Conservation (phyloP, 2,888 invertebrate genomes). For the Drosophila dives region DNA sequence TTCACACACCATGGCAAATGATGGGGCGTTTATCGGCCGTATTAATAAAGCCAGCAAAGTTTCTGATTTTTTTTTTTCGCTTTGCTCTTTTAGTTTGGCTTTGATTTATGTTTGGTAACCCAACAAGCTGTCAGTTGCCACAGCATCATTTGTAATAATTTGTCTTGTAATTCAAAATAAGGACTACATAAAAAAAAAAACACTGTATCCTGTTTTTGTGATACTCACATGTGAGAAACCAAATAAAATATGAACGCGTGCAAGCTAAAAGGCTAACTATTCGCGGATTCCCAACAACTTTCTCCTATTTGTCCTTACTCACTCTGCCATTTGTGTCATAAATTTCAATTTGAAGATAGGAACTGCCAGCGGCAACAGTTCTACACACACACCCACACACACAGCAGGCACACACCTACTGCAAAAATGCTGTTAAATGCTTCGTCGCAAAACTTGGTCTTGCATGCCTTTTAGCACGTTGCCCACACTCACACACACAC, state of each 20-base stretch:
- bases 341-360: constrained; percentile 66
- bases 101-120: constrained; percentile 67
- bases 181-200: constrained; percentile 30
- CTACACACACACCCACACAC: constrained; percentile 9
- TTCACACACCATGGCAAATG: constrained; percentile 52
- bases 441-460: constrained; percentile 49
- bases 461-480: constrained; percentile 63
- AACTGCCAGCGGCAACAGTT: constrained; percentile 30
- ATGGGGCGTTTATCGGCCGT: constrained; percentile 67
- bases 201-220: constrained; percentile 32
- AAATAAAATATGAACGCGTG: constrained; percentile 5
- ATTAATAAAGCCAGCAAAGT: constrained; percentile 52
- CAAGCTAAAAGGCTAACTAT: constrained; percentile 25
- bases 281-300: background rate
- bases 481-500: constrained; percentile 30
- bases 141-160: constrained; percentile 78
- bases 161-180: constrained; percentile 59
- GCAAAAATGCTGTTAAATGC: constrained; percentile 50
- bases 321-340: constrained; percentile 49
- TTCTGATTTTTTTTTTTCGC: constrained; percentile 12
- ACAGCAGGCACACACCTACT: constrained; percentile 11
- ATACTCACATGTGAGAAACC: constrained; percentile 9
- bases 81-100: constrained; percentile 1
- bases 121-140: constrained; percentile 61
- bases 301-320: background rate